Conservation (phyloP, 2,113 vertebrate genomes). For the Etheostoma cragini region DNA sequence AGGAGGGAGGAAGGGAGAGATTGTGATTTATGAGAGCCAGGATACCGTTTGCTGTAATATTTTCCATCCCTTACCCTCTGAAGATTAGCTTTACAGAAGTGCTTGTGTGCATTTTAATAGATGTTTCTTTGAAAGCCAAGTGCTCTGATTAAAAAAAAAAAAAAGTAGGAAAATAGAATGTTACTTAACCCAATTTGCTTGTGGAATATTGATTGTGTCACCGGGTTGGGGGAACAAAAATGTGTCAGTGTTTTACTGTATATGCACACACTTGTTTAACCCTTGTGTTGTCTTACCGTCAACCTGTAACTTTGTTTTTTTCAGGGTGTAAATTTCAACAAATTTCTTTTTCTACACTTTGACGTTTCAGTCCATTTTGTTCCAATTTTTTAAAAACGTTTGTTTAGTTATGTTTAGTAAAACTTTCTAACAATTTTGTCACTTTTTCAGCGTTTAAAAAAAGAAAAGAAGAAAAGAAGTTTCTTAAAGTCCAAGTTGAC, state of each 20-base stretch:
- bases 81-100: constrained; percentile 48
- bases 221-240: constrained; percentile 27
- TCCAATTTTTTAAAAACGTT: too few relatives aligned
- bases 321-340: too few relatives aligned
- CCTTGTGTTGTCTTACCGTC: too few relatives aligned
- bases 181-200: constrained; percentile 45
- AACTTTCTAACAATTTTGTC: too few relatives aligned
- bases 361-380: too few relatives aligned
- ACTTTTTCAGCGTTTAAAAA: too few relatives aligned
- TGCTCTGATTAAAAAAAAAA: not conserved
- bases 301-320: too few relatives aligned
- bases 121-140: constrained; percentile 49
- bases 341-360: too few relatives aligned
- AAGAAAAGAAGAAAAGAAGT: not conserved
- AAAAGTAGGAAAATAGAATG: constrained; percentile 44
- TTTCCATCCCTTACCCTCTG: constrained; percentile 61
- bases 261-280: not conserved
- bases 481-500: not conserved
- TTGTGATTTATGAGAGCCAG: constrained; percentile 14
- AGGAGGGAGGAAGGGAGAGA: constrained; percentile 13
- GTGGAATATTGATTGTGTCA: constrained; percentile 48
- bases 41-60: constrained; percentile 39
- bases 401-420: too few relatives aligned
- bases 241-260: constrained; percentile 9
- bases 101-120: constrained; percentile 56